phyloP scores from a whole-genome alignment of 2,113 vertebrate genomes.

The Chamaetylas fuelleborni region DNA sequence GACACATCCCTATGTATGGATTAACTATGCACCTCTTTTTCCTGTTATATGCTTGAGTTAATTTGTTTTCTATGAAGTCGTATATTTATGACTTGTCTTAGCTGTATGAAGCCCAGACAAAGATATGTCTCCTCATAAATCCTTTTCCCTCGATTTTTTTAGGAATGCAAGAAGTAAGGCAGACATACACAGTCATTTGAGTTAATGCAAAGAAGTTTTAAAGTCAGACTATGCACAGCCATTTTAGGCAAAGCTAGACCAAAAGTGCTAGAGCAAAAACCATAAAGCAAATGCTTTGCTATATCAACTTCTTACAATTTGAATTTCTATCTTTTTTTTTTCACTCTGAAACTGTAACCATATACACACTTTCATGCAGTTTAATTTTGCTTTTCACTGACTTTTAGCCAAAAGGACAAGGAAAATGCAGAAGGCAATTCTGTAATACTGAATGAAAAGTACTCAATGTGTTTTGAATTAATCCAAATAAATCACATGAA shows the following conservation, averaged over 20 bases:
- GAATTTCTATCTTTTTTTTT: neutral
- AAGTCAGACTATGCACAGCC: neutral
- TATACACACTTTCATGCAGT: neutral
- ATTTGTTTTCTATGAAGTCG: too few species aligned
- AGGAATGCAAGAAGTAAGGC: fast-evolving
- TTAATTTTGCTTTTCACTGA: neutral
- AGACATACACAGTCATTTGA: neutral
- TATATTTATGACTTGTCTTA: too few species aligned
- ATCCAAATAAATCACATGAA: neutral
- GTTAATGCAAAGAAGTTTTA: neutral
- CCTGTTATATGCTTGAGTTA: too few species aligned
- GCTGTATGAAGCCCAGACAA: too few species aligned
- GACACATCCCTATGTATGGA: neutral
- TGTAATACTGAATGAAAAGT: neutral
- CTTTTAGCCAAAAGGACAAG: neutral
- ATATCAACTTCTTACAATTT: neutral
- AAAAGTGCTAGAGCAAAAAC: neutral
- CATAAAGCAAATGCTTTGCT: neutral
- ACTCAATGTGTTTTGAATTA: neutral
- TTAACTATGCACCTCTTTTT: neutral
- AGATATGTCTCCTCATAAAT: too few species aligned
- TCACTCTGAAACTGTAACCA: neutral
- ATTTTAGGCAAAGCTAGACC: neutral
- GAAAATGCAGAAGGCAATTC: neutral
- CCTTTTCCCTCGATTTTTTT: too few species aligned